phyloP scores from a whole-genome alignment of 2,113 vertebrate genomes.

The Chelonoidis abingdonii region DNA sequence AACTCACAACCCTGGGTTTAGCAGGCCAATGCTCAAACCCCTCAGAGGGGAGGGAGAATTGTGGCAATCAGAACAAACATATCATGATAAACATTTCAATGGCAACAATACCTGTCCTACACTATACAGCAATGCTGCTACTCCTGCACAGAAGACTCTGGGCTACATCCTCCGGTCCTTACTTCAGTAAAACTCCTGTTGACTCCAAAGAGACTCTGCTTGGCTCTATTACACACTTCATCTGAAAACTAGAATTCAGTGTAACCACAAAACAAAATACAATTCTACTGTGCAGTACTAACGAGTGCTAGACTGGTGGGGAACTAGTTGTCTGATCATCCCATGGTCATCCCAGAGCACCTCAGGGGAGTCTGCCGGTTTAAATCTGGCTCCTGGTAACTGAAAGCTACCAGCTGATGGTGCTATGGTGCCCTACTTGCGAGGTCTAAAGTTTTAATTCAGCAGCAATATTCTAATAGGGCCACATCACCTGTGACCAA shows the following conservation, averaged over 20 bases:
- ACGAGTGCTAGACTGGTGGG: background rate
- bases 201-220: background rate
- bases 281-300: background rate
- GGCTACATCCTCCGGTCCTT: background rate
- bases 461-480: background rate
- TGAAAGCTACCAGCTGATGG: background rate
- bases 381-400: fast-evolving
- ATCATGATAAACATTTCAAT: too few species aligned
- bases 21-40: too few species aligned
- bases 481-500: background rate
- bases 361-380: background rate
- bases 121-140: too few species aligned
- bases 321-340: background rate
- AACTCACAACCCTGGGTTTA: too few species aligned
- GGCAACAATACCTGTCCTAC: too few species aligned
- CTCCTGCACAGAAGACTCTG: background rate
- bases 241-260: background rate
- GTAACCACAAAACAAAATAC: background rate
- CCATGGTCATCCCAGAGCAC: background rate
- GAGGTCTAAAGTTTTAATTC: background rate
- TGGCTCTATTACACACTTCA: background rate
- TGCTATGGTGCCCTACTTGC: background rate
- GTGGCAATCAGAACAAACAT: too few species aligned
- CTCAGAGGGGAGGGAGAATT: too few species aligned
- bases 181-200: background rate